Percentiles rank a stretch among this genome's conserved stretches.
Conservation (phyloP, 1,140 invertebrate species). For the Drosophila pallidifrons region DNA sequence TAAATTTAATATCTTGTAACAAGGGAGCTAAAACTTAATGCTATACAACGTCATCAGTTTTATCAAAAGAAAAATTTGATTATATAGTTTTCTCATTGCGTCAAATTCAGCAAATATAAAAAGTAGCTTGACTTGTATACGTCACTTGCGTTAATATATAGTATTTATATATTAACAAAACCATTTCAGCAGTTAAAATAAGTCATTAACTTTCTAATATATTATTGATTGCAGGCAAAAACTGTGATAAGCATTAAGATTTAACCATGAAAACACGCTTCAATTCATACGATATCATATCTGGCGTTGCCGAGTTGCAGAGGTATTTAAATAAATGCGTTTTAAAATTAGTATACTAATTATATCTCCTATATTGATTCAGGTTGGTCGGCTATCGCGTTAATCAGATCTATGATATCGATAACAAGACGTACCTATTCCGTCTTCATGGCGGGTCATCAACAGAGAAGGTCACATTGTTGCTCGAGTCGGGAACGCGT, state of each 20-base stretch:
- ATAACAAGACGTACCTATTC: constrained; percentile 98
- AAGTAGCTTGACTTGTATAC: too few species aligned
- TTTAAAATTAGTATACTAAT: neutral
- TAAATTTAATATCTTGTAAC: too few species aligned
- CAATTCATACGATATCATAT: constrained; percentile 95
- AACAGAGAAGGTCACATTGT: constrained; percentile 92
- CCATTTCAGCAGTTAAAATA: too few species aligned
- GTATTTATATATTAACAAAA: too few species aligned
- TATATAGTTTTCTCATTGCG: too few species aligned
- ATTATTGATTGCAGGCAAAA: constrained; percentile 29
- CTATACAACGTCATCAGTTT: too few species aligned
- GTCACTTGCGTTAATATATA: too few species aligned
- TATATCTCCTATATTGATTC: constrained; percentile 48
- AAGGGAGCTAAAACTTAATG: too few species aligned
- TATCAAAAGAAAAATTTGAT: too few species aligned
- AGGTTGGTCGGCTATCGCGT: constrained; percentile 96
- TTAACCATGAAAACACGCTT: constrained; percentile 95
- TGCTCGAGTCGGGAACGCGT: constrained; percentile 97
- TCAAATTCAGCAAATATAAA: too few species aligned
- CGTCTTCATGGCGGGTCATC: constrained; percentile 92
- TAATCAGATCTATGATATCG: constrained; percentile 98
- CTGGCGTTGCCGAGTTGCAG: constrained; percentile 93
- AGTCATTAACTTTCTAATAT: too few species aligned
- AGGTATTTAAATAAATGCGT: constrained; percentile 86
- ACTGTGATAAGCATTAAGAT: constrained; percentile 9